phyloP scores from a whole-genome alignment of 1,140 invertebrate species.

The Danaus melanippus region DNA sequence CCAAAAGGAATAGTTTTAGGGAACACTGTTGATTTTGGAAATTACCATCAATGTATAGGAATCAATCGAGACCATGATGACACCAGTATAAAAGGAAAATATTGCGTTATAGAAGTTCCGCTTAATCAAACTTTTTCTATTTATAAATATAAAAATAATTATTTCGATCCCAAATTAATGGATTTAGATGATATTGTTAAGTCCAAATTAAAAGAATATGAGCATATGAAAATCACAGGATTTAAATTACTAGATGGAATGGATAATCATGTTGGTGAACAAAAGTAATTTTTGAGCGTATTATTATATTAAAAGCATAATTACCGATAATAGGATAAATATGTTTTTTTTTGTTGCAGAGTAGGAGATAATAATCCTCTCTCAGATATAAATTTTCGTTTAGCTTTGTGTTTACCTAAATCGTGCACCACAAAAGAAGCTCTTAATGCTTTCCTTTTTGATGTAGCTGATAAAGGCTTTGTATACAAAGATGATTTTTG shows the following conservation, averaged over 20 bases:
- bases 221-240: neutral
- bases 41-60: constrained; percentile 39
- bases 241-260: no score
- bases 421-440: constrained; percentile 11
- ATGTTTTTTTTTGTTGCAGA: neutral
- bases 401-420: constrained; percentile 15
- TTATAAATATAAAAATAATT: no score
- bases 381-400: constrained; percentile 1
- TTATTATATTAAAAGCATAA: constrained; percentile 1
- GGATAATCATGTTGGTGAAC: no score
- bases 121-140: constrained; percentile 9
- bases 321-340: neutral
- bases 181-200: neutral
- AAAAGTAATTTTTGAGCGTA: no score
- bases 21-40: constrained; percentile 36
- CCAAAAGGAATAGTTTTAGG: constrained; percentile 32
- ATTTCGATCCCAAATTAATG: neutral
- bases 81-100: constrained; percentile 15
- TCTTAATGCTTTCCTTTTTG: constrained; percentile 4
- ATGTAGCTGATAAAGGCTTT: neutral
- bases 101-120: constrained; percentile 23
- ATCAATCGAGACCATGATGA: constrained; percentile 22
- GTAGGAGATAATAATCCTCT: neutral
- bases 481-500: constrained; percentile 8
- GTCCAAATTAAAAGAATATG: neutral